Percentiles rank a stretch among this genome's conserved stretches.
Evolutionary conservation across 2,888 invertebrate species (phyloP).

Genomic region (Operophtera brumata): DNA sequence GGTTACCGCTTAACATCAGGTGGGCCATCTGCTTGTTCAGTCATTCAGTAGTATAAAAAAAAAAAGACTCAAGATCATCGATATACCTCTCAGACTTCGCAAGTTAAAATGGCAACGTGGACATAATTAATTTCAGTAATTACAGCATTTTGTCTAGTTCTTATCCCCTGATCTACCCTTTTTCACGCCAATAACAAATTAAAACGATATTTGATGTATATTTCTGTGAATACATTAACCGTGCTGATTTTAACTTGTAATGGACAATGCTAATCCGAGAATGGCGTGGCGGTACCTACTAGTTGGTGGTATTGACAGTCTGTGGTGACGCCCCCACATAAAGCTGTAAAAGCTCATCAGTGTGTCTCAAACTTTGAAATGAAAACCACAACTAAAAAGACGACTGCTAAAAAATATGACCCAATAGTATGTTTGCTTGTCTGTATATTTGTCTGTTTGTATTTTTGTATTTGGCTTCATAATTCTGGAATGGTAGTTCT

Average conservation of each 20-base stretch:
- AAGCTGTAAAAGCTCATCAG: conserved; percentile 46
- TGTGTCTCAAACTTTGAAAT: conserved; percentile 16
- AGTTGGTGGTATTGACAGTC: conserved; percentile 44
- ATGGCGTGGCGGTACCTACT: conserved; percentile 57
- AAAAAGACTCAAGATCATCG: too few relatives aligned
- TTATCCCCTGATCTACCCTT: neutral
- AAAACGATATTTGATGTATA: conserved; percentile 25
- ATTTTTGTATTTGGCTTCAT: too few relatives aligned
- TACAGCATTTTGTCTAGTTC: neutral
- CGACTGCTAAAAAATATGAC: too few relatives aligned
- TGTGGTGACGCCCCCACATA: conserved; percentile 51
- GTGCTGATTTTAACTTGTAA: conserved; percentile 28
- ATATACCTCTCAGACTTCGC: too few relatives aligned
- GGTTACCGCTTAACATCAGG: too few relatives aligned
- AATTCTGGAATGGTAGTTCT: too few relatives aligned
- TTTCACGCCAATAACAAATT: conserved; percentile 20
- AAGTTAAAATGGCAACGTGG: too few relatives aligned
- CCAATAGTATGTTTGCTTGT: too few relatives aligned
- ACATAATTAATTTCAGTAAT: neutral
- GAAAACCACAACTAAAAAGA: too few relatives aligned
- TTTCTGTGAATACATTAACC: conserved; percentile 24
- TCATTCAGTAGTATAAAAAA: too few relatives aligned
- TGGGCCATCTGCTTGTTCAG: too few relatives aligned
- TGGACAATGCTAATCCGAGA: conserved; percentile 58
- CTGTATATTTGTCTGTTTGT: too few relatives aligned